Percentiles rank a stretch among this genome's conserved stretches.
Evolutionary conservation across 2,113 vertebrate genomes (phyloP).

Genomic region (Pionites leucogaster): DNA sequence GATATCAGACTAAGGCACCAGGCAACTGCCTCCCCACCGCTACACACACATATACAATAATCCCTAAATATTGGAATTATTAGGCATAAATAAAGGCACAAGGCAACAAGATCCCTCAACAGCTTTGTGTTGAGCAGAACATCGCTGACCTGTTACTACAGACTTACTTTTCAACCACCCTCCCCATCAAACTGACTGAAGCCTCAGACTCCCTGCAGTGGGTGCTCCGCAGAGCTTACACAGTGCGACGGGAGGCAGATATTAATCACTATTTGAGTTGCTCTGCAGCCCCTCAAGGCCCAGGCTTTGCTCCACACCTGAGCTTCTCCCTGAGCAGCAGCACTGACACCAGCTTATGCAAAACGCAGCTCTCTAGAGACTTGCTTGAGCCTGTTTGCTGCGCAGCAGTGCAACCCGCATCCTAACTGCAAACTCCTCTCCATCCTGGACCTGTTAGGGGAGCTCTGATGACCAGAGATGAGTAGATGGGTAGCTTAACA

Average conservation of each 20-base stretch:
- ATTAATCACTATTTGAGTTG: accelerated
- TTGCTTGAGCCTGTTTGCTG: background rate
- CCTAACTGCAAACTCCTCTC: background rate
- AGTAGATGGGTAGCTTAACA: no score
- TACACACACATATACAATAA: background rate
- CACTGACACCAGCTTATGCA: background rate
- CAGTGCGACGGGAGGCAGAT: background rate
- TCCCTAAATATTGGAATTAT: background rate
- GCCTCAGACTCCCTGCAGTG: background rate
- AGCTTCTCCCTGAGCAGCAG: background rate
- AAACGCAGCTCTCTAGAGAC: background rate
- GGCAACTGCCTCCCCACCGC: background rate
- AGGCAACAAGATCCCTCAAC: background rate
- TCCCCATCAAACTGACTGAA: background rate
- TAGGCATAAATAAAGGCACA: background rate
- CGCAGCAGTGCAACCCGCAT: background rate
- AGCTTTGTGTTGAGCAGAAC: background rate
- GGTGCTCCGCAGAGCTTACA: background rate
- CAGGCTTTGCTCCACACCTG: background rate
- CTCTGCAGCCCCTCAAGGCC: background rate
- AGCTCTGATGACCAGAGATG: background rate
- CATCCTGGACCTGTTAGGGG: background rate
- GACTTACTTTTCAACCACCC: background rate
- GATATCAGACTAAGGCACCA: background rate
- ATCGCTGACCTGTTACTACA: background rate